Percentiles rank a stretch among this genome's conserved stretches.
Evolutionary conservation across 2,113 vertebrate species (phyloP).

Genomic region (Leucoraja erinaceus): DNA sequence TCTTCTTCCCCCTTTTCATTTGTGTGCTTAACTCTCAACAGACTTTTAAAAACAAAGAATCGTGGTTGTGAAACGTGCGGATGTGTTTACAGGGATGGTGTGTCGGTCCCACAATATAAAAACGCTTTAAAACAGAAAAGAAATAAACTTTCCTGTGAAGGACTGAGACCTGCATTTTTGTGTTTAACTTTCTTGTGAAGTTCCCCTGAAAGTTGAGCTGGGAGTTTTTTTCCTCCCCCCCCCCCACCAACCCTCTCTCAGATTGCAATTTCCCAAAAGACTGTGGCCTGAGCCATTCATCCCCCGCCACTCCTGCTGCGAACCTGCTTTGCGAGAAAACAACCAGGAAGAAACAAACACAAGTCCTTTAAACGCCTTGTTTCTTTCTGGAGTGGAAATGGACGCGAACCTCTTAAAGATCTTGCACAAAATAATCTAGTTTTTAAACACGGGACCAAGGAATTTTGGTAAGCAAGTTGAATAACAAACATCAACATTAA

Average conservation of each 20-base stretch:
- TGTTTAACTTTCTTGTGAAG: not conserved
- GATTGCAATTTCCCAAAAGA: not conserved
- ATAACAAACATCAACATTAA: not conserved
- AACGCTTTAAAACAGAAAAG: not conserved
- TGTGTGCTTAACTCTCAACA: not conserved
- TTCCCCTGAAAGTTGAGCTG: not conserved
- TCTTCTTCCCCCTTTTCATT: not conserved
- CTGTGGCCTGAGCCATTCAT: not conserved
- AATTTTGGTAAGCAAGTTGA: not conserved
- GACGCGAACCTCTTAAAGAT: not conserved
- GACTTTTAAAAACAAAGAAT: too few relatives aligned
- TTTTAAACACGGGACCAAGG: not conserved
- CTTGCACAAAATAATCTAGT: not conserved
- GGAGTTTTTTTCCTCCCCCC: not conserved
- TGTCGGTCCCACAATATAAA: not conserved
- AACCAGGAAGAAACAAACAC: slow-evolving; percentile 17
- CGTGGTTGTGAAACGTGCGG: too few relatives aligned
- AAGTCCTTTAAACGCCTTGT: not conserved
- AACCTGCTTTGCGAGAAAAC: slow-evolving; percentile 22
- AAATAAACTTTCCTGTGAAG: too few relatives aligned
- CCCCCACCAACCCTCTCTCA: not conserved
- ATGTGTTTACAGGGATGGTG: too few relatives aligned
- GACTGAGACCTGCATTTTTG: too few relatives aligned
- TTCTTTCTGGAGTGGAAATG: not conserved
- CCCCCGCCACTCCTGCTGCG: not conserved